phyloP scores from a whole-genome alignment of 2,888 invertebrate genomes.

The Cheilosia urbana region DNA sequence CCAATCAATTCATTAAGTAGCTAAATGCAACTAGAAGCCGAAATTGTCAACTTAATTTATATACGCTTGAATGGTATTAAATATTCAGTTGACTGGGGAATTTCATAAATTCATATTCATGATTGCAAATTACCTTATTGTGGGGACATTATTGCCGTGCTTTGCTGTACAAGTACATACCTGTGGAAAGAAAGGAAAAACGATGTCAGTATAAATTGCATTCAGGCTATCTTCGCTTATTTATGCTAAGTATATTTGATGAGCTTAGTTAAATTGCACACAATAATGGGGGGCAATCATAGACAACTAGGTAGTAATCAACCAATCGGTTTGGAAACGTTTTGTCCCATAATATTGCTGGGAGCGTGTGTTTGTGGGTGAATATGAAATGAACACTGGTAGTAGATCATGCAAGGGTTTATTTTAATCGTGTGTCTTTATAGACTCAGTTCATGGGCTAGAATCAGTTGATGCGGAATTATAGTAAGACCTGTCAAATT shows the following conservation, averaged over 20 bases:
- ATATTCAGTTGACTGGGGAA: constrained; percentile 15
- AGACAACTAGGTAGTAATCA: too few species aligned
- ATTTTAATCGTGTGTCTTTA: too few species aligned
- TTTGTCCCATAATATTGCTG: too few species aligned
- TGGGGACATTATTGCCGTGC: not conserved
- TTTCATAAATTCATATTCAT: constrained; percentile 23
- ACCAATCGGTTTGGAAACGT: too few species aligned
- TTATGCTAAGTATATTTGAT: not conserved
- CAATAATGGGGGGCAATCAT: not conserved
- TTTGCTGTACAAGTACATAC: not conserved
- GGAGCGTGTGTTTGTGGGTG: too few species aligned
- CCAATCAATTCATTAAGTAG: constrained; percentile 1
- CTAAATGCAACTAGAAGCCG: constrained; percentile 5
- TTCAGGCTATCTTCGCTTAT: not conserved
- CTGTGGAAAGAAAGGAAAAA: constrained; percentile 14
- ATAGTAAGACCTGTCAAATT: too few species aligned
- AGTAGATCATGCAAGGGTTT: too few species aligned
- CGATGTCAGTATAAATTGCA: constrained; percentile 5
- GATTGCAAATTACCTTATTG: constrained; percentile 21
- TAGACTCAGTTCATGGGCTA: too few species aligned
- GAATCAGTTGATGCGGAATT: too few species aligned
- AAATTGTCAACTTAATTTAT: constrained; percentile 29
- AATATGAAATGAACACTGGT: too few species aligned
- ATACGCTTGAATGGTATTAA: constrained; percentile 28
- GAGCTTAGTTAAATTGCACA: not conserved